These are phyloP conservation scores for Patella ulyssiponensis DNA, from an alignment of 2,888 invertebrate genomes.

Conservation along the genomic window DNA sequence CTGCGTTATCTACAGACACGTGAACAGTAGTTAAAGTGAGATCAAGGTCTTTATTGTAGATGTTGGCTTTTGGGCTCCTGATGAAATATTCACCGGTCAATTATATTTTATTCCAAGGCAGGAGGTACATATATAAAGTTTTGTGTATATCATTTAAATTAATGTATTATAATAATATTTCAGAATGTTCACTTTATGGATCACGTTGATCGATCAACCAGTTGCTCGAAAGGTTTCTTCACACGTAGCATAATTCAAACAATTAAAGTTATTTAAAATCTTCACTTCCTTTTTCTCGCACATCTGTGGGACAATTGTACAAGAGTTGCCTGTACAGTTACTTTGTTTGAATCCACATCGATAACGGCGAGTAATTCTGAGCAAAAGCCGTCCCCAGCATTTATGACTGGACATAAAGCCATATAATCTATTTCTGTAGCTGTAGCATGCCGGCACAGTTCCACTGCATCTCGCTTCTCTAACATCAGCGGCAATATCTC, in stretches of 20 bases:
- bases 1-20: no score
- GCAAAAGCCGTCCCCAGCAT: slow-evolving; percentile 16
- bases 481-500: slow-evolving; percentile 5
- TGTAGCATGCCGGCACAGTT: neutral
- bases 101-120: no score
- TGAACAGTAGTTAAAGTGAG: no score
- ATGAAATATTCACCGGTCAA: no score
- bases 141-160: no score
- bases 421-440: slow-evolving; percentile 4
- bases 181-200: no score
- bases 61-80: no score
- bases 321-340: neutral
- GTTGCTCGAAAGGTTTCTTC: neutral
- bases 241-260: slow-evolving; percentile 16
- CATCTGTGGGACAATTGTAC: neutral
- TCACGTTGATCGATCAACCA: no score
- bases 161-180: no score
- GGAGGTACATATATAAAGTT: no score
- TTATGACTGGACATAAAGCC: slow-evolving; percentile 16
- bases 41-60: no score
- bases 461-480: slow-evolving; percentile 1
- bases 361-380: neutral
- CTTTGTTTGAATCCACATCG: slow-evolving; percentile 18
- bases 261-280: slow-evolving; percentile 18
- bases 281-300: neutral